phyloP scores from a whole-genome alignment of 2,113 vertebrate genomes.

The Platysternon megacephalum region DNA sequence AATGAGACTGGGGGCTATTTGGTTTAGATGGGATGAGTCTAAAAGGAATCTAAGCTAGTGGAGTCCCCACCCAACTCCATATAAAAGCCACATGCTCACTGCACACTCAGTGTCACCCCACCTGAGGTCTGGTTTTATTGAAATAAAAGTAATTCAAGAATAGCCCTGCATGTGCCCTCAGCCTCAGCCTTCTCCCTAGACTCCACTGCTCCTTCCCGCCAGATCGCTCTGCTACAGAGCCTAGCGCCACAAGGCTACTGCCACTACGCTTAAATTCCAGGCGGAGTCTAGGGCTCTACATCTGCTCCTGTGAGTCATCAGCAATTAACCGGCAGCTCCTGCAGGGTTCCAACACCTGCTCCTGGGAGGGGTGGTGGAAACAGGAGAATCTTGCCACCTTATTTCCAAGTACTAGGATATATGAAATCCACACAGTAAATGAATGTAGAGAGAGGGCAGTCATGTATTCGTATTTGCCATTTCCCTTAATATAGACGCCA shows the following conservation, averaged over 20 bases:
- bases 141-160: neutral
- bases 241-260: neutral
- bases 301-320: neutral
- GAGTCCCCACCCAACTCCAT: neutral
- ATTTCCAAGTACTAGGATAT: neutral
- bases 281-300: neutral
- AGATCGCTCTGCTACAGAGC: neutral
- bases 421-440: neutral
- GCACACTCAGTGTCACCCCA: neutral
- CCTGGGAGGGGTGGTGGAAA: neutral
- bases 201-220: neutral
- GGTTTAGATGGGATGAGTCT: neutral
- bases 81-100: neutral
- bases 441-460: neutral
- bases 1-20: neutral
- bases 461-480: accelerated
- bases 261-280: neutral
- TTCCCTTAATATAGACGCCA: neutral
- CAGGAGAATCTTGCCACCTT: neutral
- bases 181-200: accelerated
- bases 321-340: constrained; percentile 12
- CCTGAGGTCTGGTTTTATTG: neutral
- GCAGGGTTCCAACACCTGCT: constrained; percentile 31
- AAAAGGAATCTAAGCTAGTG: neutral
- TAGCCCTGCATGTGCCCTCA: neutral